Evolutionary conservation across 2,888 invertebrate species (phyloP), one percentile per base, ranked within the genome.

Genomic region (Lutraria lutraria): DNA sequence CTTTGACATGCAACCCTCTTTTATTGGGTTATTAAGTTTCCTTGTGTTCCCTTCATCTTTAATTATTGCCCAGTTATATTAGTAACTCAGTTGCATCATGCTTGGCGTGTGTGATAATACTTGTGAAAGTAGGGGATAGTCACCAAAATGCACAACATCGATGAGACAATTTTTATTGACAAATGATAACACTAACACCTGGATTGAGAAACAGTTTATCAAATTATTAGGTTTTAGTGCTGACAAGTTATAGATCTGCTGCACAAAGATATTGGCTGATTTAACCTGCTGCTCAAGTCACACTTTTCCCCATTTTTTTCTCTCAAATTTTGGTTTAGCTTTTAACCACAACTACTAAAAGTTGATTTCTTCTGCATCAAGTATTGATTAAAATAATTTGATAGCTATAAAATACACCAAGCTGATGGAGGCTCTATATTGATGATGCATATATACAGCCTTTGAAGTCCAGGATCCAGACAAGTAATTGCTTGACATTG

Each of bases 301-400:
- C 43, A 2, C 43, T 43, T 43, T 43, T 43, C 43, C 43, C 43
- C 8, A 8, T 4, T 43, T 43, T 43, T 43, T 43, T 43, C 43
- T 43, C n/a, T 43, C 43, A 43, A 43, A 25, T 68, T n/a, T 68
- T 68, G 63, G 25, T 68, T 68, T 2, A 43, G 8, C 43, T 4
- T n/a, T n/a, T 8, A 25, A 68, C 63, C 63, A 68, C 63, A 68
- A 43, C 2, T 43, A 8, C 2, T 43, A 43, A n/a, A 68, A 68
- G 25, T 25, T 68, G 63, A 0, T 68, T n/a, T 68, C n/a, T 21
- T 68, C 63, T 68, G 63, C 63, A 68, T 68, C 63, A 68, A 68
- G 63, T 68, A 68, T 25, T 68, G n/a, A n/a, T 68, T 8, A 68
- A 68, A 68, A 68, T 68, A 68, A 68, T 25, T 25, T 68, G 63